A percentile compares a stretch with the other conserved stretches of the same genome.
Conservation (phyloP, 2,888 invertebrate genomes). For the Eupithecia subfuscata region DNA sequence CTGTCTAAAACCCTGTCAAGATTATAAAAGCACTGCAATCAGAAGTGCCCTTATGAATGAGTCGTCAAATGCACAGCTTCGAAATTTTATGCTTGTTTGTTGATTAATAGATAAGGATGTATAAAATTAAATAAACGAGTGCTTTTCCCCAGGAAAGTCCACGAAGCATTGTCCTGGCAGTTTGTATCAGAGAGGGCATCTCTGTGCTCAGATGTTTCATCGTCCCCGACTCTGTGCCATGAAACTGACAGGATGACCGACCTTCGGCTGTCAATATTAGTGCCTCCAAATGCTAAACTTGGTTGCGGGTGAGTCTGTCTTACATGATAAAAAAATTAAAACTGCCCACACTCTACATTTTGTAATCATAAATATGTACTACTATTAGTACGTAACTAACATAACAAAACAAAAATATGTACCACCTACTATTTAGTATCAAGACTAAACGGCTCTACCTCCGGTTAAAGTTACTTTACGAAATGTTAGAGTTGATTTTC, state of each 20-base stretch:
- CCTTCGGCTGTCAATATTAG: slow-evolving; percentile 89
- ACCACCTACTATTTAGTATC: not conserved
- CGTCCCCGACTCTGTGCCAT: slow-evolving; percentile 76
- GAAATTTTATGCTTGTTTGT: too few relatives aligned
- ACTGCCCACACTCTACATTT: not conserved
- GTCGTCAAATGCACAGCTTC: not conserved
- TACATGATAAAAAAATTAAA: not conserved
- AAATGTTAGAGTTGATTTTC: not conserved
- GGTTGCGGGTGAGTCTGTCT: slow-evolving; percentile 88
- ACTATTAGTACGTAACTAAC: too few relatives aligned
- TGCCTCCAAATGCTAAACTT: slow-evolving; percentile 91
- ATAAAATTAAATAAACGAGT: not conserved
- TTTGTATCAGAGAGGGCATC: slow-evolving; percentile 86
- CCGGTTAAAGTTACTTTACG: not conserved
- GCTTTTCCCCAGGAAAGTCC: slow-evolving; percentile 83
- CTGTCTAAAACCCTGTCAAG: not conserved
- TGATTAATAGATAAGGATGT: not conserved
- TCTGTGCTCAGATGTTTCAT: slow-evolving; percentile 82
- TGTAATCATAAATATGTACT: not conserved
- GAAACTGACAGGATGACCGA: slow-evolving; percentile 85
- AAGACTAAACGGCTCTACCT: not conserved
- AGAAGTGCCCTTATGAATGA: not conserved
- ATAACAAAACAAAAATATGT: too few relatives aligned
- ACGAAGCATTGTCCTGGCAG: slow-evolving; percentile 93
- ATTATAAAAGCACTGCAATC: not conserved